Evolutionary conservation across 2,888 invertebrate genomes (phyloP), one percentile per base, ranked within the genome.

Genomic region (Ectemnius lituratus): DNA sequence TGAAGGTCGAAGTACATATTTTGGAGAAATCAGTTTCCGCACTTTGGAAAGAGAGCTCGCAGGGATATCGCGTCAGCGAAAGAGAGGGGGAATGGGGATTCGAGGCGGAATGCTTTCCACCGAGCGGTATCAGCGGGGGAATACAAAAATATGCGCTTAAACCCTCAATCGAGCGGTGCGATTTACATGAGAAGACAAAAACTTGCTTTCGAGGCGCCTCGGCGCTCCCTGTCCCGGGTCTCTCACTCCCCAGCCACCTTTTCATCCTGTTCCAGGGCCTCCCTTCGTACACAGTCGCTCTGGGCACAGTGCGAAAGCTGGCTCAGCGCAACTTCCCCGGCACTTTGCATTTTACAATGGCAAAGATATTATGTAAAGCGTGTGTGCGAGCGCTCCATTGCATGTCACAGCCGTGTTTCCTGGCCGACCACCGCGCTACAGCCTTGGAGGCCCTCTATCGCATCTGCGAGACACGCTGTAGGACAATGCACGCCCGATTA

Each of bases 281-380:
- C 71, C 63, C 79, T 75, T 67, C 69, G 68, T 75, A 67, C 76
- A 57, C 14, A 66, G 20, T 61, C n/a, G 56, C 59, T 20, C 65
- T 46, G 62, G 52, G 23, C 23, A 23, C 70, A 70, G 70, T 16
- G 78, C 82, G 85, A 87, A 85, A 86, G 87, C 85, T 87, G 84
- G 85, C 86, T 86, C 85, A 84, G 84, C 84, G 82, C 69, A 79
- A 80, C 86, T 82, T 78, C 79, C 79, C 79, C 82, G 76, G 84
- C 85, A 82, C 85, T 89, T 89, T 88, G 85, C 86, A 86, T 89
- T 88, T 88, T 88, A 88, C 88, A 89, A 88, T 86, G 82, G 86
- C 85, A 87, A 88, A 86, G 87, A 87, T 86, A 87, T 88, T 88
- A 89, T 88, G 89, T 86, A 88, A 88, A 88, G 82, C 86, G 85